Evolutionary conservation across 2,797 vertebrate species (phyloP), one percentile per base, ranked within the genome.

Genomic region (Thaleichthys pacificus): DNA sequence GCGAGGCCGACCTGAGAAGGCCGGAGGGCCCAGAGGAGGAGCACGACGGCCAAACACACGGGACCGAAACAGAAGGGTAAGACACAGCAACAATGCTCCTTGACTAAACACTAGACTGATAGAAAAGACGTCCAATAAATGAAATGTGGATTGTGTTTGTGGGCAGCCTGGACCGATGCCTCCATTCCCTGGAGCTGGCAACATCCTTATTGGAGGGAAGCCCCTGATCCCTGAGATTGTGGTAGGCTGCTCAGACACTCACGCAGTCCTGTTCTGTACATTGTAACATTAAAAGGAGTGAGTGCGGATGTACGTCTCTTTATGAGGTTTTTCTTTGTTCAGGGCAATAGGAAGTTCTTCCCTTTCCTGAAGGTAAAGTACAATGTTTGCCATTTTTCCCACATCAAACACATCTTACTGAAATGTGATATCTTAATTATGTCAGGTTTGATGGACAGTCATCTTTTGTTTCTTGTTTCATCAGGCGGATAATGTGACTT

Each of bases 361-460:
- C 72, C 88, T 2, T 8, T 83, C 15, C 83, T 89, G 73, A 86
- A 78, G 86, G 89, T 91, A 67, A 12, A 77, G n/a, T 68, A 1
- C 5, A 35, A 35, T 8, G 7, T 35, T 35, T n/a, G 38, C 8
- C 66, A 28, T 11, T 64, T 47, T 60, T n/a, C 26, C 21, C 11
- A 56, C 56, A 1, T 56, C 51, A 68, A 17, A 35, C 51, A 63
- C 51, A 63, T 3, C 54, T n/a, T 56, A 28, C 24, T 11, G 6
- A 61, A 61, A 24, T 61, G 60, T 61, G 22, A 24, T 19, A 17
- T 35, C 32, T 35, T 35, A 35, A 35, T 35, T 35, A 1, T 35
- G 32, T 35, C 32, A 35, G 32, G 6, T 35, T 8, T 57, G 4
- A 15, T 47, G 21, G 8, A 14, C 8, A 47, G 38, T 47, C 21